Base-by-base conservation (phyloP, 2,888 invertebrate genomes). In the Frankliniella intonsa region DNA sequence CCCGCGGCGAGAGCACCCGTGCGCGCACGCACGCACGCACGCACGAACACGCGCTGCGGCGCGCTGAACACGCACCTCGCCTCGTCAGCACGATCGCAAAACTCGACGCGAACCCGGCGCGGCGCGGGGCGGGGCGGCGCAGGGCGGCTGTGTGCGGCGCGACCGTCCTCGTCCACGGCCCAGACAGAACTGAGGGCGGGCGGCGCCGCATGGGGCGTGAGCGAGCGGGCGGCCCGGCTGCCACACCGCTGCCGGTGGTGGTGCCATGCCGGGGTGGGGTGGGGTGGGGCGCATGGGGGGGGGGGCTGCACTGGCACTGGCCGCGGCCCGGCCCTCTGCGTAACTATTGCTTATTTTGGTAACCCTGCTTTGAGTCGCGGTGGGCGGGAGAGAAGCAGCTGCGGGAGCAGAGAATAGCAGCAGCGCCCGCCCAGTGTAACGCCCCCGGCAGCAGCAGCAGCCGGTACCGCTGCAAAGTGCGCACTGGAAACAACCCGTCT, bases 11-110 rank as follows among this genome's bases (percentile, higher is more conserved):
- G 22, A 22, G 3, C 69, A 76, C 69, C 12, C 69, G 12, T n/a
- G 62, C 69, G 22, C 65, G 22, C 65, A 69, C 65, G n/a, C 65
- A 65, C 69, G 22, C 69, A 69, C 69, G 69, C 69, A 11, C 69
- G 22, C 69, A n/a, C 14, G 55, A 5, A 22, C 69, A 25, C 69
- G 22, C n/a, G 19, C 19, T 22, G 65, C 65, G 22, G 69, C n/a
- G n/a, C n/a, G n/a, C n/a, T n/a, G 38, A 38, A 38, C 38, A 3
- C 38, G 38, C n/a, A n/a, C 5, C 38, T 38, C 5, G 38, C 38
- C 38, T 38, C 38, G 38, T 38, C 38, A 38, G 38, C 38, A 38
- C 38, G 38, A 38, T 38, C 38, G 38, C 38, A 38, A 38, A 38
- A 38, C 38, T 38, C 38, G 38, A 5, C 38, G 38, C 38, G 62